A percentile compares a stretch with the other conserved stretches of the same genome.
Evolutionary conservation across 2,113 vertebrate species (phyloP).

Genomic region (Cyphotilapia sp.): DNA sequence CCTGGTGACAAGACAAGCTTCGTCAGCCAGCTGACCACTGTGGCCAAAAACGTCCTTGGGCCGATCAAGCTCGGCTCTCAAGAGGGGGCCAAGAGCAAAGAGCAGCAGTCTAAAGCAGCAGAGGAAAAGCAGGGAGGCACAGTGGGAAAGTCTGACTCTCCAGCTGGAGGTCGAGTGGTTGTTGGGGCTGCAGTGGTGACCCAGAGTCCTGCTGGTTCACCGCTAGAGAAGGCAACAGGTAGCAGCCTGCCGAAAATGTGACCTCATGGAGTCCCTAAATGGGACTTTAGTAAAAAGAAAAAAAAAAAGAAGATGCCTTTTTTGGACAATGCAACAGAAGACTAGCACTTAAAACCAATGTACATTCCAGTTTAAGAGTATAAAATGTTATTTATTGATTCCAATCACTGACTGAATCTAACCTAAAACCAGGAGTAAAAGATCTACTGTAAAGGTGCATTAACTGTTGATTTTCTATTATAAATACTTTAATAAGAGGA

Average conservation of each 20-base stretch:
- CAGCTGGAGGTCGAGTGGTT: slow-evolving; percentile 37
- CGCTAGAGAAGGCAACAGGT: slow-evolving; percentile 44
- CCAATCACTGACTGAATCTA: slow-evolving; percentile 35
- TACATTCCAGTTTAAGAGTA: slow-evolving; percentile 67
- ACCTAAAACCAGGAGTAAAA: slow-evolving; percentile 34
- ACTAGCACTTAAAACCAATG: slow-evolving; percentile 64
- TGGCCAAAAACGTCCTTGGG: slow-evolving; percentile 70
- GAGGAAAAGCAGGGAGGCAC: slow-evolving; percentile 59
- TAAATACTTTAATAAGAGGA: slow-evolving; percentile 58
- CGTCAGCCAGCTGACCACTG: slow-evolving; percentile 67
- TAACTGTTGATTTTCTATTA: slow-evolving; percentile 62
- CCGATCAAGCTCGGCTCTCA: slow-evolving; percentile 64
- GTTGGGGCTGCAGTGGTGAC: slow-evolving; percentile 20
- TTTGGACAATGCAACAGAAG: slow-evolving; percentile 38
- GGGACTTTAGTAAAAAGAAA: background rate
- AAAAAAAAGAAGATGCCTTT: slow-evolving; percentile 39
- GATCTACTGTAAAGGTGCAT: slow-evolving; percentile 59
- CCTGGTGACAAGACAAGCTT: slow-evolving; percentile 69
- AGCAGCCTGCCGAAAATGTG: slow-evolving; percentile 49
- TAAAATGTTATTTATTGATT: slow-evolving; percentile 62
- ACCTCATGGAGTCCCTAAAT: background rate
- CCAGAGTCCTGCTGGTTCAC: slow-evolving; percentile 39
- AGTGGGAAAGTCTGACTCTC: slow-evolving; percentile 45
- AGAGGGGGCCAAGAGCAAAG: slow-evolving; percentile 64
- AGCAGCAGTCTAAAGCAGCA: slow-evolving; percentile 40